phyloP scores from a whole-genome alignment of 1,140 invertebrate genomes.

The Microplitis mediator region DNA sequence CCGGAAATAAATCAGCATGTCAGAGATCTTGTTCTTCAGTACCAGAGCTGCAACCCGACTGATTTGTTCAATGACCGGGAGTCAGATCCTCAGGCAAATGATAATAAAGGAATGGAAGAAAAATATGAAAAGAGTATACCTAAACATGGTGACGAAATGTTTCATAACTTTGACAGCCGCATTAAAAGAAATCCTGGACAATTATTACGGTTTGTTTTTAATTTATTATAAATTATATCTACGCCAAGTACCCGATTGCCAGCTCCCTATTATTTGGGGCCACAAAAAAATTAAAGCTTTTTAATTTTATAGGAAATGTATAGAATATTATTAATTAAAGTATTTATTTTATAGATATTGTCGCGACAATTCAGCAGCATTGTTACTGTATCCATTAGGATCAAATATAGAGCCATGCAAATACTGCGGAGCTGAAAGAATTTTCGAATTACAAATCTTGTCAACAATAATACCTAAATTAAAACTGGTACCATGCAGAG shows the following conservation, averaged over 20 bases:
- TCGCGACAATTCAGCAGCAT: slow-evolving; percentile 67
- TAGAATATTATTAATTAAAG: neutral
- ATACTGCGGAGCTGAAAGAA: slow-evolving; percentile 73
- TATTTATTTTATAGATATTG: slow-evolving; percentile 67
- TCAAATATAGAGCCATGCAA: slow-evolving; percentile 66
- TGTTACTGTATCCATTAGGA: slow-evolving; percentile 70
- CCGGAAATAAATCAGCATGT: slow-evolving; percentile 66
- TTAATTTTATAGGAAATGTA: no score
- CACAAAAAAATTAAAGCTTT: no score
- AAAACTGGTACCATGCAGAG: slow-evolving; percentile 61
- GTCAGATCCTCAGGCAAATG: slow-evolving; percentile 41
- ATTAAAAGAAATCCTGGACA: slow-evolving; percentile 80
- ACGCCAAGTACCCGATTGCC: no score
- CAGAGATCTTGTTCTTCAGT: slow-evolving; percentile 68
- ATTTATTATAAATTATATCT: slow-evolving; percentile 14
- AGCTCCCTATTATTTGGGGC: no score
- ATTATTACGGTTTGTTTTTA: slow-evolving; percentile 71
- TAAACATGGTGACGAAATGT: slow-evolving; percentile 79
- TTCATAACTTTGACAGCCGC: slow-evolving; percentile 77
- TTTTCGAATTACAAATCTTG: slow-evolving; percentile 82
- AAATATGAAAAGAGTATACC: slow-evolving; percentile 80
- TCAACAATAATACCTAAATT: slow-evolving; percentile 78
- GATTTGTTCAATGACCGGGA: slow-evolving; percentile 37
- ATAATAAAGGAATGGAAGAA: slow-evolving; percentile 59
- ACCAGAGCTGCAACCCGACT: slow-evolving; percentile 65